Percentiles rank a stretch among this genome's conserved stretches.
Conservation (phyloP, 1,140 invertebrate species). For the Aphelenchoides fujianensis region DNA sequence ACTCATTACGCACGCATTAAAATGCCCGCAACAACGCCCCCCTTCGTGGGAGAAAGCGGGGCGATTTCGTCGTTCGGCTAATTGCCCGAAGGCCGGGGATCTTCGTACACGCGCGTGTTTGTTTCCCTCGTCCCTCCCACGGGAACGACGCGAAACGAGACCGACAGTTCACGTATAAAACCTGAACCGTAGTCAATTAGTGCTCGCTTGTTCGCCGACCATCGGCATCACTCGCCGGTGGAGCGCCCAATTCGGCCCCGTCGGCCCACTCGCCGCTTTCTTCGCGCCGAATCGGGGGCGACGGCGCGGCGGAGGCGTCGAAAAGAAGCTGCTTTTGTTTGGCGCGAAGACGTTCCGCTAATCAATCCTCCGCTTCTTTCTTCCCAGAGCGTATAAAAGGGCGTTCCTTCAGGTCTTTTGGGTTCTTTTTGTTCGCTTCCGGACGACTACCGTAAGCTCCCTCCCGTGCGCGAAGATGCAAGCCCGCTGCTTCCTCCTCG, state of each 20-base stretch:
- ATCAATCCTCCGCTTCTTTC: background rate
- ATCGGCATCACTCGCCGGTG: background rate
- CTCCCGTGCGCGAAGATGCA: too few species aligned
- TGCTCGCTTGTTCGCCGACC: background rate
- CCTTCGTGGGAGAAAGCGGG: too few species aligned
- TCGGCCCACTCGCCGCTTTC: too few species aligned
- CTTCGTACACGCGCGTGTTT: too few species aligned
- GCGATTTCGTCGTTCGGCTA: too few species aligned
- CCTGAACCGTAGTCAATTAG: background rate
- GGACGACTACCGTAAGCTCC: background rate
- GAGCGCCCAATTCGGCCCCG: too few species aligned
- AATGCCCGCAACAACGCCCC: too few species aligned
- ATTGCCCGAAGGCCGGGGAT: too few species aligned
- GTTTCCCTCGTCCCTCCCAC: too few species aligned
- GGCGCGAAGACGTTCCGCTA: conserved; percentile 1
- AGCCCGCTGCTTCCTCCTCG: background rate
- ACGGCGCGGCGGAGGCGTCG: too few species aligned
- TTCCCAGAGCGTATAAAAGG: background rate
- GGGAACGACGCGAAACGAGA: too few species aligned
- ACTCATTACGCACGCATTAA: background rate
- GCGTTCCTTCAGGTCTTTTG: background rate
- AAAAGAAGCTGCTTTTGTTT: background rate
- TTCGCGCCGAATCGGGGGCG: too few species aligned
- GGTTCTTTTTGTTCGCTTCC: background rate
- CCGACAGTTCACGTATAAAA: background rate